These are phyloP conservation scores for Dendrolimus houi DNA, from an alignment of 2,888 invertebrate genomes.

Conservation along the genomic window DNA sequence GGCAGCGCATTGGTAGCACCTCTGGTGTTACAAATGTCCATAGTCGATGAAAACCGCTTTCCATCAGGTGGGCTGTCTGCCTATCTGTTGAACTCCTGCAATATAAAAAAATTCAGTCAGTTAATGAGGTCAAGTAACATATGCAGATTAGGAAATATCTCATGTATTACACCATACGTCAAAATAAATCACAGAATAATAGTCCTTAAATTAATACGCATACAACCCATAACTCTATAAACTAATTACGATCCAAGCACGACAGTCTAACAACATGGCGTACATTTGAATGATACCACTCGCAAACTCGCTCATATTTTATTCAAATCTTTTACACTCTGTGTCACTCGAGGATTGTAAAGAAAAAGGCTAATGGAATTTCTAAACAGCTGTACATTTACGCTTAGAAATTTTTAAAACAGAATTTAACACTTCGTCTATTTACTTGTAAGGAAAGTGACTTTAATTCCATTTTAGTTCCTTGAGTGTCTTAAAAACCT, in stretches of 20 bases:
- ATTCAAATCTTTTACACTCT: not conserved
- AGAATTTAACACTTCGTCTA: not conserved
- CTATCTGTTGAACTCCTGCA: not conserved
- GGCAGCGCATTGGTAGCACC: not conserved
- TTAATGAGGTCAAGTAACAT: no score
- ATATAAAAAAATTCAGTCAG: not conserved
- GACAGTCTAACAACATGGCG: not conserved
- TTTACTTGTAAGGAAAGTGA: not conserved
- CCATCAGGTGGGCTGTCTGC: not conserved
- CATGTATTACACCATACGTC: not conserved
- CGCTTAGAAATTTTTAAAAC: not conserved
- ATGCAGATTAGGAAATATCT: not conserved
- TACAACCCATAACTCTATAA: not conserved
- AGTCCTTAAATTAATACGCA: not conserved
- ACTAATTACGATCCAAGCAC: not conserved
- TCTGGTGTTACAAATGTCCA: not conserved
- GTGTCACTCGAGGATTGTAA: not conserved
- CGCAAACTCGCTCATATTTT: not conserved
- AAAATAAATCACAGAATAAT: not conserved
- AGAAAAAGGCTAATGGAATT: not conserved
- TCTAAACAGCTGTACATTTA: not conserved
- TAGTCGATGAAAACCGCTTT: not conserved
- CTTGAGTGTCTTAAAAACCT: no score
- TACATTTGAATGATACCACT: not conserved
- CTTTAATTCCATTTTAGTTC: not conserved